phyloP scores from a whole-genome alignment of 37 sponge, comb jelly and placozoan species.

The Theonella swinhoei region DNA sequence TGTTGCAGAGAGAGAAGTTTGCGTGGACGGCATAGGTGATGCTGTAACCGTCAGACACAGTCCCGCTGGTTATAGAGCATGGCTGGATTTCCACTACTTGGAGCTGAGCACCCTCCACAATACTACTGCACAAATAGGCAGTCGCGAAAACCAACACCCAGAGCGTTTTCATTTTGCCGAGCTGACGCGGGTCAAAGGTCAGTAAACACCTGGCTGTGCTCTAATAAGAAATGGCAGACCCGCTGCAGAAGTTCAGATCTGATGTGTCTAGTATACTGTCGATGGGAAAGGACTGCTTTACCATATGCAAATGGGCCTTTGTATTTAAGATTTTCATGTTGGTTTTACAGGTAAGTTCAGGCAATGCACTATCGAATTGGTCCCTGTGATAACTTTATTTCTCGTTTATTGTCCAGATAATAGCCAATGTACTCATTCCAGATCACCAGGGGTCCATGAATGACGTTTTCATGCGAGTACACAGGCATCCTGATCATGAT shows the following conservation, averaged over 20 bases:
- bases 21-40: neutral
- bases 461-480: slow-evolving; percentile 64
- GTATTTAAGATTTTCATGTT: neutral
- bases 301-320: neutral
- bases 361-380: too few relatives aligned
- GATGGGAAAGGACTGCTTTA: neutral
- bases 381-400: neutral
- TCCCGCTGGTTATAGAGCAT: neutral
- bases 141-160: neutral
- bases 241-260: too few relatives aligned
- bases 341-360: neutral
- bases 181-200: too few relatives aligned
- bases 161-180: neutral
- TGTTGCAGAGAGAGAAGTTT: neutral
- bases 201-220: neutral
- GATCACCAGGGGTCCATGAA: slow-evolving; percentile 77
- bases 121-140: neutral
- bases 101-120: neutral
- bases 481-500: slow-evolving; percentile 53
- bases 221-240: neutral
- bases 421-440: slow-evolving; percentile 66
- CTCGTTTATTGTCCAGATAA: slow-evolving; percentile 10
- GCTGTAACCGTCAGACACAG: neutral
- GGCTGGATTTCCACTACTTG: neutral
- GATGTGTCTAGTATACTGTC: too few relatives aligned